Evolutionary conservation across 2,113 vertebrate species (phyloP).

Genomic region (Boulengeromyrus knoepffleri): DNA sequence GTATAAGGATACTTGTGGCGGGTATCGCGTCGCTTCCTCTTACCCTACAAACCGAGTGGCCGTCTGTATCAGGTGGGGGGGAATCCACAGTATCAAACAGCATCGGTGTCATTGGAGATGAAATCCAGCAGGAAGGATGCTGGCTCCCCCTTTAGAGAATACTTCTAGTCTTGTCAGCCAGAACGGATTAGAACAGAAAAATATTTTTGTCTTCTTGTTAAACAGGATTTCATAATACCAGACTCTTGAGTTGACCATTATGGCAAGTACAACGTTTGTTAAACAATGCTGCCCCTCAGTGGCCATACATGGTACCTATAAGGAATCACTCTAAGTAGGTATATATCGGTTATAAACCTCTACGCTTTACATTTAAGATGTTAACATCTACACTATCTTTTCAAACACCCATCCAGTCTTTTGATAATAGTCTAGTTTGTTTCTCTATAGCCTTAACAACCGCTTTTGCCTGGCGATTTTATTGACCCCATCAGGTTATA

Average conservation of each 20-base stretch:
- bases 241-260: neutral
- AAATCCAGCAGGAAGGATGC: neutral
- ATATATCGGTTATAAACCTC: neutral
- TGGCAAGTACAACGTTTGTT: constrained; percentile 10
- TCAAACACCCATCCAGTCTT: neutral
- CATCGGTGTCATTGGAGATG: neutral
- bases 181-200: neutral
- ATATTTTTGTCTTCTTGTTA: neutral
- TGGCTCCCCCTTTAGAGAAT: neutral
- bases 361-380: neutral
- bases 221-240: neutral
- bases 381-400: neutral
- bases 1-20: neutral
- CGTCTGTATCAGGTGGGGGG: neutral
- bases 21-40: neutral
- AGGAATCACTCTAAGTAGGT: neutral
- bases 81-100: neutral
- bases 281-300: constrained; percentile 46
- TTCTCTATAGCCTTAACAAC: neutral
- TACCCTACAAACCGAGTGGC: neutral
- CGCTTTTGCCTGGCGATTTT: neutral
- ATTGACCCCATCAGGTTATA: neutral
- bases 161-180: neutral
- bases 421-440: neutral
- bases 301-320: constrained; percentile 8